phyloP scores from a whole-genome alignment of 2,797 vertebrate species.

The Cuculus canorus region DNA sequence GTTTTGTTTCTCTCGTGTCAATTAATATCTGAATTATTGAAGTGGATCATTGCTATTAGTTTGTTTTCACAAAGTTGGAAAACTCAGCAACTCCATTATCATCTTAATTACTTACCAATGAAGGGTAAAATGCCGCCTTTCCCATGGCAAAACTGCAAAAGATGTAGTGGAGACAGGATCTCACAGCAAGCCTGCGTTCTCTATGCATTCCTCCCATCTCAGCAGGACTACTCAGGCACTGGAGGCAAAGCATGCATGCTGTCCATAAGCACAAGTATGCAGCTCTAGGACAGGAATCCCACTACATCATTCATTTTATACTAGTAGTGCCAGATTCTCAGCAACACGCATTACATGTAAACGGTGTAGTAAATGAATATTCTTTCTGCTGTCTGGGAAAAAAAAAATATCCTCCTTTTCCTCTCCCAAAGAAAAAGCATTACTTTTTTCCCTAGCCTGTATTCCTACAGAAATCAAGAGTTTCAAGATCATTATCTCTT shows the following conservation, averaged over 20 bases:
- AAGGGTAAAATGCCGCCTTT: conserved; percentile 30
- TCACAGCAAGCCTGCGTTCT: neutral
- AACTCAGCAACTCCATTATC: conserved; percentile 27
- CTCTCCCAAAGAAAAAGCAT: neutral
- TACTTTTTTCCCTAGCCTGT: neutral
- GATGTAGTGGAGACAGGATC: neutral
- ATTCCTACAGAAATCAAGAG: conserved; percentile 24
- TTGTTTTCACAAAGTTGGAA: conserved; percentile 55
- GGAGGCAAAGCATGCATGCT: neutral
- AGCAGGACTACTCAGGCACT: neutral
- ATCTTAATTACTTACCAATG: conserved; percentile 61
- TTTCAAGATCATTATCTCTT: conserved; percentile 23
- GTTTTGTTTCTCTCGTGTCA: conserved; percentile 60
- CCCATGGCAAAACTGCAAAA: conserved; percentile 18
- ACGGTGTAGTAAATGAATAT: neutral
- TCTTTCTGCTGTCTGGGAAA: neutral
- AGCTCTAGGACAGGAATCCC: neutral
- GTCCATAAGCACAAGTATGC: neutral
- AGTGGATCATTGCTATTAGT: conserved; percentile 61
- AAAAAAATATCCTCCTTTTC: neutral
- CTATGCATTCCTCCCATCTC: neutral
- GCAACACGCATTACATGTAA: neutral
- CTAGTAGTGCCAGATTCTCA: neutral
- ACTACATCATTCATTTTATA: neutral
- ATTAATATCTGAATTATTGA: conserved; percentile 54